Evolutionary conservation across 2,113 vertebrate genomes (phyloP).

Genomic region (Aspidoscelis tigris): DNA sequence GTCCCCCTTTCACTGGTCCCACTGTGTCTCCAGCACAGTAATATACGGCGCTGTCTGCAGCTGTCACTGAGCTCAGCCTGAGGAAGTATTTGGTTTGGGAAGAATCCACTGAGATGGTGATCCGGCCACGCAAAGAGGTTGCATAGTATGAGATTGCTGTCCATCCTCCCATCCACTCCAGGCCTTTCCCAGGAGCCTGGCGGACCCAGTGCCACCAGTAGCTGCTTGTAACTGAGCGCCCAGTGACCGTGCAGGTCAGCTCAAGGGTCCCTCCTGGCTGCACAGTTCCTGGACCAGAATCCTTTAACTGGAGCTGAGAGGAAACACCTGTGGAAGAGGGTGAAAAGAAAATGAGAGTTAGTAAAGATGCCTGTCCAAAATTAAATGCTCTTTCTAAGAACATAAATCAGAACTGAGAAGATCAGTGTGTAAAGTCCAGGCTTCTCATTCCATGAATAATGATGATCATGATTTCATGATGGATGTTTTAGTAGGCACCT

Average conservation of each 20-base stretch:
- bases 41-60: background rate
- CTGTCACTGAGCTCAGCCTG: background rate
- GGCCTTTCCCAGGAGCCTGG: background rate
- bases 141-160: background rate
- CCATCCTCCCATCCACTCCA: background rate
- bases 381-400: too few species aligned
- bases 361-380: too few species aligned
- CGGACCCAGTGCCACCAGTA: background rate
- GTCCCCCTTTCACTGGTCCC: background rate
- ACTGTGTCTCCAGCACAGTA: background rate
- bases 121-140: background rate
- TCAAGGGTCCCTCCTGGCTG: constrained; percentile 19
- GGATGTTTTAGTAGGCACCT: too few species aligned
- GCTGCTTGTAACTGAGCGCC: background rate
- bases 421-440: too few species aligned
- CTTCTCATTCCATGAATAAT: too few species aligned
- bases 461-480: too few species aligned
- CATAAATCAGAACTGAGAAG: too few species aligned
- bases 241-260: constrained; percentile 25
- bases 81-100: background rate
- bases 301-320: background rate
- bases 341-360: too few species aligned
- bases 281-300: constrained; percentile 1
- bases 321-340: background rate
- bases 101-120: background rate